A percentile compares a stretch with the other conserved stretches of the same genome.
phyloP scores from a whole-genome alignment of 2,797 vertebrate species.

The Ibycter americanus region DNA sequence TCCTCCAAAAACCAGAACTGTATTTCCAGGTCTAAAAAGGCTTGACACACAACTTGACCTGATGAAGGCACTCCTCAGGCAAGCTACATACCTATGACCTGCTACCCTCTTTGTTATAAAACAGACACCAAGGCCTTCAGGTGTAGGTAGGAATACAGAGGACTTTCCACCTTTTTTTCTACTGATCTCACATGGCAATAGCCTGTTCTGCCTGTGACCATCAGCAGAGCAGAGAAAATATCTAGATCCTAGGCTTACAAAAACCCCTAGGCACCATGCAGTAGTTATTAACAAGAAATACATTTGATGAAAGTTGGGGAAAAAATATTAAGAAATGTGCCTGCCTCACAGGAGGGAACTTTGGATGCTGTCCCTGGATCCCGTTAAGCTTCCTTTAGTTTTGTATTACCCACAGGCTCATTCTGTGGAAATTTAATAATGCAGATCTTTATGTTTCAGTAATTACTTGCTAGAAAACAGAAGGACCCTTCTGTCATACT shows the following conservation, averaged over 20 bases:
- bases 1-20: neutral
- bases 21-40: slow-evolving; percentile 1
- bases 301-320: neutral
- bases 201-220: neutral
- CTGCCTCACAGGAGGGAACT: neutral
- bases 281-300: neutral
- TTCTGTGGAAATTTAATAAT: slow-evolving; percentile 24
- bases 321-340: neutral
- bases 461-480: slow-evolving; percentile 3
- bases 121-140: neutral
- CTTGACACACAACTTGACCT: neutral
- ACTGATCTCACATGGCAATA: neutral
- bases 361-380: neutral
- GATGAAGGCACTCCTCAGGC: neutral
- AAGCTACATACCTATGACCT: neutral
- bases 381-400: neutral
- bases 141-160: neutral
- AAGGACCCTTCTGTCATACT: neutral
- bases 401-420: neutral
- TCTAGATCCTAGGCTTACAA: neutral
- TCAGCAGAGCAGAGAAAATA: neutral
- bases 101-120: neutral
- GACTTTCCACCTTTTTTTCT: neutral
- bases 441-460: neutral
- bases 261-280: neutral